Conservation (phyloP, 2,113 vertebrate species). For the Zapus hudsonius region DNA sequence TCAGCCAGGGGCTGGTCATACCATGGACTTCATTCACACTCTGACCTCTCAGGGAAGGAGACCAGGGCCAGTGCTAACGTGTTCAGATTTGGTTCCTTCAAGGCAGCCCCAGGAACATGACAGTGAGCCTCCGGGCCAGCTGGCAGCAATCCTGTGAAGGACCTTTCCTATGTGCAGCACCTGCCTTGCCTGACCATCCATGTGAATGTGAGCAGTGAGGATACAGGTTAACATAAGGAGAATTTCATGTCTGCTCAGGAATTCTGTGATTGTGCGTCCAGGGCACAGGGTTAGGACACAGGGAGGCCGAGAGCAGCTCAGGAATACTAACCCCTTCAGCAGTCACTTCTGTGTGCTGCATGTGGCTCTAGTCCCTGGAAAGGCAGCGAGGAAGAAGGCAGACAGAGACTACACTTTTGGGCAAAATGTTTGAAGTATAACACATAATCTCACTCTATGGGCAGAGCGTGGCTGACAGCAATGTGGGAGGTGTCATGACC, state of each 20-base stretch:
- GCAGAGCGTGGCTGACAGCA: neutral
- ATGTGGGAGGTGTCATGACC: neutral
- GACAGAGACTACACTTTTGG: neutral
- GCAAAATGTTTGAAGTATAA: neutral
- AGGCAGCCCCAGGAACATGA: neutral
- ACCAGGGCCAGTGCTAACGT: neutral
- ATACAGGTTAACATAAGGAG: neutral
- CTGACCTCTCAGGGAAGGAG: neutral
- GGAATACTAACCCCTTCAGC: neutral
- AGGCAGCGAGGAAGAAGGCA: neutral
- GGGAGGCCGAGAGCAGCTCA: neutral
- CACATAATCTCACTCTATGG: neutral
- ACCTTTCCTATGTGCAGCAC: neutral
- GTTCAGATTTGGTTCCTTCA: neutral
- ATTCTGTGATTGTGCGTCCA: neutral
- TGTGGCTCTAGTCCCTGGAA: neutral
- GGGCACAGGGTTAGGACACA: neutral
- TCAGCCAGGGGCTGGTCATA: neutral
- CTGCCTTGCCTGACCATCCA: neutral
- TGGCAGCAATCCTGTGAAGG: neutral
- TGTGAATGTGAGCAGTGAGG: neutral
- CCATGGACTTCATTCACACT: neutral
- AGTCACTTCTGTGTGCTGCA: neutral
- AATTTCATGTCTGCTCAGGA: neutral
- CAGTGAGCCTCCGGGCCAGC: neutral